phyloP scores from a whole-genome alignment of 2,113 vertebrate genomes.

The Amphiprion percula region DNA sequence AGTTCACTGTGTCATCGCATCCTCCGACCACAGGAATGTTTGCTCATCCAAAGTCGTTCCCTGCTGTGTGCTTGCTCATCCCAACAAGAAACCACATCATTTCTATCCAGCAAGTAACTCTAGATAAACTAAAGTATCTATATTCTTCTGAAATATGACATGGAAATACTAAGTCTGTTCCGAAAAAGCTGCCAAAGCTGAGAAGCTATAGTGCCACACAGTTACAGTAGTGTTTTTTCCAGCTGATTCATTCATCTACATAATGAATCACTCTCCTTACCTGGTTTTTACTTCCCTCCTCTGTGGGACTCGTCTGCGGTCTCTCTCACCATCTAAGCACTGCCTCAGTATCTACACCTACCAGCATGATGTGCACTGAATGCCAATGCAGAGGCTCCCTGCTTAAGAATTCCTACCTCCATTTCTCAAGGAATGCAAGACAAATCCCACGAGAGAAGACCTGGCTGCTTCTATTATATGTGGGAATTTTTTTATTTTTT shows the following conservation, averaged over 20 bases:
- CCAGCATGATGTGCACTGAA: slow-evolving; percentile 30
- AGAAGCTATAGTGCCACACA: not conserved
- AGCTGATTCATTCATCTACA: slow-evolving; percentile 34
- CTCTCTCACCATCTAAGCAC: slow-evolving; percentile 22
- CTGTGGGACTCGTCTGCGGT: slow-evolving; percentile 26
- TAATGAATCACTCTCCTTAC: slow-evolving; percentile 50
- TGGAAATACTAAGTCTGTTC: slow-evolving; percentile 28
- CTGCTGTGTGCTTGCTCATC: slow-evolving; percentile 32
- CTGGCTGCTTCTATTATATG: slow-evolving; percentile 10
- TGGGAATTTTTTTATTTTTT: slow-evolving; percentile 15
- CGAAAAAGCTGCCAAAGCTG: slow-evolving; percentile 32
- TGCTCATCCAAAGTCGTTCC: slow-evolving; percentile 26
- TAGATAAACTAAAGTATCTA: slow-evolving; percentile 36
- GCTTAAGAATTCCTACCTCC: slow-evolving; percentile 34
- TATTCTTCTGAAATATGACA: slow-evolving; percentile 41
- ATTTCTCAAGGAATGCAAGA: slow-evolving; percentile 22
- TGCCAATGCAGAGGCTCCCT: slow-evolving; percentile 43
- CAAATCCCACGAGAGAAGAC: slow-evolving; percentile 34
- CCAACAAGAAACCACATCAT: not conserved
- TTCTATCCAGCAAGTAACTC: slow-evolving; percentile 11
- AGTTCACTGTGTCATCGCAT: slow-evolving; percentile 27
- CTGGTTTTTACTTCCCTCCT: slow-evolving; percentile 42
- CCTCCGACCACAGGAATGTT: slow-evolving; percentile 61
- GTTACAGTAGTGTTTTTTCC: not conserved
- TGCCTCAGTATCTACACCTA: slow-evolving; percentile 33